Percentiles rank a stretch among this genome's conserved stretches.
phyloP scores from a whole-genome alignment of 92 coral and sea anemone species.

The Montipora capitata region DNA sequence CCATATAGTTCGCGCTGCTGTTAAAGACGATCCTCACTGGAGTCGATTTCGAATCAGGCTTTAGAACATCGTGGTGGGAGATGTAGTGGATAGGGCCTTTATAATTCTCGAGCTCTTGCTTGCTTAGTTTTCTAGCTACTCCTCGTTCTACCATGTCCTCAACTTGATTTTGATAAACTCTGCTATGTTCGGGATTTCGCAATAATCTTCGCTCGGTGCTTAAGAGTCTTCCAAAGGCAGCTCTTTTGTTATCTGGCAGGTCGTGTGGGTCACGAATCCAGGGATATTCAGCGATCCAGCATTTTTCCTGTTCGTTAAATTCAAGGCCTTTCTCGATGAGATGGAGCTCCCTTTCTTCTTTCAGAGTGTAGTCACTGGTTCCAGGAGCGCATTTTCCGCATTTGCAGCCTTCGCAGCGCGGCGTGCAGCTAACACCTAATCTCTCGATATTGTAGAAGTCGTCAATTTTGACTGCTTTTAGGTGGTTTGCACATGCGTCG shows the following conservation, averaged over 20 bases:
- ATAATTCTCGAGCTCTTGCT: slow-evolving; percentile 66
- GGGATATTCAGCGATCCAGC: slow-evolving; percentile 72
- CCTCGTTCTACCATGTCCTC: slow-evolving; percentile 78
- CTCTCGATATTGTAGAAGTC: slow-evolving; percentile 58
- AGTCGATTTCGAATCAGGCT: slow-evolving; percentile 29
- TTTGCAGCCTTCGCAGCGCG: slow-evolving; percentile 66
- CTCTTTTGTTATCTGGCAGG: slow-evolving; percentile 72
- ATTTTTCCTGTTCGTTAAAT: slow-evolving; percentile 17
- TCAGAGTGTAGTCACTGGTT: slow-evolving; percentile 37
- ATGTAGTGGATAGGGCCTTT: slow-evolving; percentile 67
- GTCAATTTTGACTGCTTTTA: slow-evolving; percentile 5
- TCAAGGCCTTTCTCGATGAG: not conserved
- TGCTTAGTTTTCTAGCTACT: slow-evolving; percentile 71
- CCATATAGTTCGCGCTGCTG: slow-evolving; percentile 52
- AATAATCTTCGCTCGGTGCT: slow-evolving; percentile 71
- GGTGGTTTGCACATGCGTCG: slow-evolving; percentile 12
- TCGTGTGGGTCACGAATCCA: slow-evolving; percentile 71
- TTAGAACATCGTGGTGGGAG: too few species aligned
- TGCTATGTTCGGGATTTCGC: slow-evolving; percentile 69
- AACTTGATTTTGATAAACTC: slow-evolving; percentile 75
- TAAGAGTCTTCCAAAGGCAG: slow-evolving; percentile 66
- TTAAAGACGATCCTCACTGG: slow-evolving; percentile 80
- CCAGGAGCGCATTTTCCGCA: slow-evolving; percentile 64
- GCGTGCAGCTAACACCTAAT: slow-evolving; percentile 19
- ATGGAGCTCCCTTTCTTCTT: slow-evolving; percentile 27